Evolutionary conservation across 2,113 vertebrate species (phyloP).

Genomic region (Pseudorhombus dupliciocellatus): DNA sequence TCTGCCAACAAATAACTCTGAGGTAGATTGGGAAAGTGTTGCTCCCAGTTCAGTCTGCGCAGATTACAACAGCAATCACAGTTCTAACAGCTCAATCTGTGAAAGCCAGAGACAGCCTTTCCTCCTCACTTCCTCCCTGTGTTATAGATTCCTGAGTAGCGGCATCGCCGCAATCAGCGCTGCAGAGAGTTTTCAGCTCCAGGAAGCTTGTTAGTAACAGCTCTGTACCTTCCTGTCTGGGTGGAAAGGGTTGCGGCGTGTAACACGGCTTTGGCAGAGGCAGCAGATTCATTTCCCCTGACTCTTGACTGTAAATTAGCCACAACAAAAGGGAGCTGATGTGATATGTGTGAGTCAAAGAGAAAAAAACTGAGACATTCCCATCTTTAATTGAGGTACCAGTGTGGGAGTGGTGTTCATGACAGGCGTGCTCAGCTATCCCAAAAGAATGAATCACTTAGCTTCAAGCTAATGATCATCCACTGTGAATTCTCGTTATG

Average conservation of each 20-base stretch:
- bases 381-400: slow-evolving; percentile 46
- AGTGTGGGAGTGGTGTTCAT: slow-evolving; percentile 32
- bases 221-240: slow-evolving; percentile 65
- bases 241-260: slow-evolving; percentile 47
- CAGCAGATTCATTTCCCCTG: slow-evolving; percentile 59
- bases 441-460: slow-evolving; percentile 40
- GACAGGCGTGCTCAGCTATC: slow-evolving; percentile 28
- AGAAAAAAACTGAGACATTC: slow-evolving; percentile 55
- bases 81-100: slow-evolving; percentile 11
- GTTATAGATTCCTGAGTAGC: slow-evolving; percentile 27
- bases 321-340: slow-evolving; percentile 38
- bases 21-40: slow-evolving; percentile 7
- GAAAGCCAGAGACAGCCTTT: slow-evolving; percentile 55
- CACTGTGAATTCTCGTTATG: neutral
- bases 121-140: slow-evolving; percentile 65
- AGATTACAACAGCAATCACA: slow-evolving; percentile 34
- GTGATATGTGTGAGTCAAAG: slow-evolving; percentile 55
- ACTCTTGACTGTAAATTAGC: slow-evolving; percentile 41
- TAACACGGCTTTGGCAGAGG: slow-evolving; percentile 45
- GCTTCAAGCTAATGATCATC: neutral
- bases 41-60: slow-evolving; percentile 11
- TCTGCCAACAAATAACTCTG: slow-evolving; percentile 14
- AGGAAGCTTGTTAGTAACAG: slow-evolving; percentile 56
- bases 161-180: slow-evolving; percentile 5
- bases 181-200: slow-evolving; percentile 21